Base-by-base conservation (phyloP, 2,113 vertebrate genomes). In the Tychaedon coryphoeus region DNA sequence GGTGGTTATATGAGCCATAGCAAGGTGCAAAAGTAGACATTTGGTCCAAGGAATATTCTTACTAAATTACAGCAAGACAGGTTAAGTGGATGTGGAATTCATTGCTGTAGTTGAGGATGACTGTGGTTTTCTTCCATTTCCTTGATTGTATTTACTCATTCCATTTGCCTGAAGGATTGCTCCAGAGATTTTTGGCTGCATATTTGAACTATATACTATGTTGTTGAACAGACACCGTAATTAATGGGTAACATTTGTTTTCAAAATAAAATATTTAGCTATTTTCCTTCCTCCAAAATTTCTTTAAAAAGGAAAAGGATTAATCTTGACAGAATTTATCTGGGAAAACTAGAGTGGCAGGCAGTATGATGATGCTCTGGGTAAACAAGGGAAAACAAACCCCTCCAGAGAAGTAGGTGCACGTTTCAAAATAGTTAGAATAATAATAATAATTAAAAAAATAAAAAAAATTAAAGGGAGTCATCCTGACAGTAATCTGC, bases 81-180 rank as follows among this genome's bases (percentile, higher is more conserved):
- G 18, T 64, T 67, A 85, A 82, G 33, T 91, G 70, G 72, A 51
- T 85, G n/a, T 73, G 36, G 34, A 80, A 71, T 67, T 77, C 47
- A 62, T 51, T 79, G 54, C 22, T 0, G 0, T 13, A 48, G 23
- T 16, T 69, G 64, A 86, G 13, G 28, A 34, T 2, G 19, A 8
- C 22, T 80, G 58, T 70, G 43, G 45, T 88, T 82, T 88, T 60
- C 58, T 93, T 88, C 58, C 33, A 45, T 83, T 82, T 91, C 17
- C 67, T 48, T 88, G 38, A 50, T 23, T 69, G 10, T 76, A 36
- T 58, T 92, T 91, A 76, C 58, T 82, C 58, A 76, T 73, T 88
- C 29, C 8, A 6, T 86, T 79, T 82, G 54, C 61, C 19, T 72
- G 26, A 85, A 87, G 45, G 34, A 85, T 70, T 76, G 15, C 8